These are phyloP conservation scores for Leptopilina syphax DNA, from an alignment of 2,888 invertebrate species.

Conservation along the genomic window DNA sequence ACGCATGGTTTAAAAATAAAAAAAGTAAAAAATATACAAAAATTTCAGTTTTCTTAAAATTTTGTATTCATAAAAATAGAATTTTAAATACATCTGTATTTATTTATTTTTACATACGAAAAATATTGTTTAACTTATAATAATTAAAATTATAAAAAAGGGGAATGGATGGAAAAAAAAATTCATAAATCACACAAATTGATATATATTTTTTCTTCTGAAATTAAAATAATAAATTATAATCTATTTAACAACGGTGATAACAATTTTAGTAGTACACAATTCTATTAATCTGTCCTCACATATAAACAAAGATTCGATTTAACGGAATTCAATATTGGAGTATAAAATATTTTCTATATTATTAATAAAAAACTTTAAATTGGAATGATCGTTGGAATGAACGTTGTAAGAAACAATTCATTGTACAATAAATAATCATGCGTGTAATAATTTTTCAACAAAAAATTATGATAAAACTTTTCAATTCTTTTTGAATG, in stretches of 20 bases:
- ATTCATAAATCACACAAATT: conserved; percentile 18
- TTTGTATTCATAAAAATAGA: neutral
- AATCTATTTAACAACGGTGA: conserved; percentile 11
- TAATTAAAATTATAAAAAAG: neutral
- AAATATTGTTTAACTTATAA: too few species aligned
- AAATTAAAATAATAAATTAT: conserved; percentile 27
- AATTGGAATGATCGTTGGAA: conserved; percentile 37
- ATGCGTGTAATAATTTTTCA: neutral
- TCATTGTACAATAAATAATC: conserved; percentile 9
- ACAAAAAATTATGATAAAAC: neutral
- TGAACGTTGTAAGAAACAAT: conserved; percentile 24
- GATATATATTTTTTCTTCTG: conserved; percentile 10
- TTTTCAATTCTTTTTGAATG: neutral
- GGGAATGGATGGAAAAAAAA: neutral
- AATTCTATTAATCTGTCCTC: neutral
- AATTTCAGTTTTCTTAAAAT: too few species aligned
- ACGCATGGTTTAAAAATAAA: too few species aligned
- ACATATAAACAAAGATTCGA: neutral
- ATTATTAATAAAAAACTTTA: conserved; percentile 7
- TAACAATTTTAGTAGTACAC: conserved; percentile 21
- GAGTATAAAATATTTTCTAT: conserved; percentile 29
- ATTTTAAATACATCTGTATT: neutral
- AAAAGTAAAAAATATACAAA: too few species aligned
- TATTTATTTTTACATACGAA: too few species aligned
- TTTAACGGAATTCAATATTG: neutral